A percentile compares a stretch with the other conserved stretches of the same genome.
Conservation (phyloP, 2,113 vertebrate species). For the Crotalus helleri region DNA sequence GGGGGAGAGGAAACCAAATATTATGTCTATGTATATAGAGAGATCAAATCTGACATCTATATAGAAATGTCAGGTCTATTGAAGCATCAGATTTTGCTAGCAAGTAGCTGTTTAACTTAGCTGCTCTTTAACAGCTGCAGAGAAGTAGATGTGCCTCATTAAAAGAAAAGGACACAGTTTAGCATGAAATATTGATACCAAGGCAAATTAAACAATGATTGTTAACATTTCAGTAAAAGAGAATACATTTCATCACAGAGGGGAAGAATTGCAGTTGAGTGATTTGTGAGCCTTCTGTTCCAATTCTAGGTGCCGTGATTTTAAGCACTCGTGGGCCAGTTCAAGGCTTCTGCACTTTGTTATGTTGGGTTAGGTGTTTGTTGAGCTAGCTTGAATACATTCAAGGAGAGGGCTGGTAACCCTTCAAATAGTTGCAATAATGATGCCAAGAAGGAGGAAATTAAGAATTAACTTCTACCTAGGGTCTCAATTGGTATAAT, state of each 20-base stretch:
- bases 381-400: not conserved
- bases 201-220: not conserved
- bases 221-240: not conserved
- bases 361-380: not conserved
- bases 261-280: not conserved
- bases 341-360: not conserved
- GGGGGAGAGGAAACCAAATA: not conserved
- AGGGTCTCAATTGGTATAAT: not conserved
- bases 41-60: not conserved
- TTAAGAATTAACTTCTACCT: not conserved
- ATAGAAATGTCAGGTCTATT: not conserved
- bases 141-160: not conserved
- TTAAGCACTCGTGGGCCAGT: not conserved
- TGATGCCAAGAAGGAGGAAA: not conserved
- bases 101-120: not conserved
- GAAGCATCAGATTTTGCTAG: not conserved
- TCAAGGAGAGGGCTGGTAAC: not conserved
- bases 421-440: not conserved
- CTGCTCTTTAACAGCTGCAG: not conserved
- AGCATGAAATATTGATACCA: not conserved
- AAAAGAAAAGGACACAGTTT: not conserved
- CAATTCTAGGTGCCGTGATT: not conserved
- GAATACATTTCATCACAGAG: not conserved
- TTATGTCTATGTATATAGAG: not conserved
- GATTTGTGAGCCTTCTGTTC: not conserved